Base-by-base conservation (phyloP, 2,888 invertebrate species). In the Leptopterna dolabrata region DNA sequence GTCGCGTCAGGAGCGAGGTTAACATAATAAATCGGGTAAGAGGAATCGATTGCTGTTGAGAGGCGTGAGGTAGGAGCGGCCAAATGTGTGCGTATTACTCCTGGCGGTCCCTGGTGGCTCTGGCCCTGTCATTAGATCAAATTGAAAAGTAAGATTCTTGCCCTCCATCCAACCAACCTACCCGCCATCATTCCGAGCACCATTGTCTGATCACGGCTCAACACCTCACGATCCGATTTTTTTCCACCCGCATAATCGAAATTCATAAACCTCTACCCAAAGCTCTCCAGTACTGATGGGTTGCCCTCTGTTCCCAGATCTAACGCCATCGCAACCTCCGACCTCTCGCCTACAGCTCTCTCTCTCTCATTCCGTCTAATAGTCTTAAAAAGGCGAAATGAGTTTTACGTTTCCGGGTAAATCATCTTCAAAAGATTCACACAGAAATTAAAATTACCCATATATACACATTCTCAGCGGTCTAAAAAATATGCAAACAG, bases 81-180 rank as follows among this genome's bases (percentile, higher is more conserved):
- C 73, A 73, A 73, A 73, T 73, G 73, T 73, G 73, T 73, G 73
- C 73, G 73, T 73, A 73, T 73, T 73, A 73, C 73, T 73, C 30
- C 36, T 7, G 36, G 73, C 73, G 73, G 73, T 73, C 13, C 41
- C 73, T 16, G 36, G 36, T 29, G 73, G 16, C n/a, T 73, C 41
- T n/a, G 41, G 73, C 81, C 55, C 81, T 81, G 55, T 81, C 81
- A 81, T 81, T 81, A 81, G 24, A 81, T 30, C 81, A 51, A 81
- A 81, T 81, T 81, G 81, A 81, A 81, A 81, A 81, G 81, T 81
- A 81, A 81, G 81, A 81, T 81, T 81, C 81, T 45, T 30, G 16
- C 78, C 45, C 41, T 24, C 78, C 55, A 47, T 51, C 27, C 51
- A 16, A n/a, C n/a, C n/a, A n/a, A n/a, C n/a, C n/a, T n/a, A n/a